Evolutionary conservation across 1,140 invertebrate genomes (phyloP).

Genomic region (Neuroterus valhalla): DNA sequence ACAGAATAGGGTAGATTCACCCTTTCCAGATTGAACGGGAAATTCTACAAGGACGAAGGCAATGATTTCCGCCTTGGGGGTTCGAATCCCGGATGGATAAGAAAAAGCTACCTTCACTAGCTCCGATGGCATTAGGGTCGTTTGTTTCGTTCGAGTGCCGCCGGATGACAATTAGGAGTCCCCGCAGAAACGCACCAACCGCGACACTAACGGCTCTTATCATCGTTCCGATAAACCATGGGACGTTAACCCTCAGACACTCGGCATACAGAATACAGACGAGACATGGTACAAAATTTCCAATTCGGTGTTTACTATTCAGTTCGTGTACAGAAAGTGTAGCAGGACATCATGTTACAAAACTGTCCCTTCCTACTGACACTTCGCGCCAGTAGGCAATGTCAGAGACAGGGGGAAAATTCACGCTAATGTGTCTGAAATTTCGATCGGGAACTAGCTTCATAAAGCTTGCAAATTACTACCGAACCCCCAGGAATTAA

Average conservation of each 20-base stretch:
- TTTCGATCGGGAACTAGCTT: conserved; percentile 9
- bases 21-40: conserved; percentile 11
- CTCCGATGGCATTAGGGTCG: conserved; percentile 25
- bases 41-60: not conserved
- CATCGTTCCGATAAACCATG: not conserved
- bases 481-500: conserved; percentile 24
- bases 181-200: conserved; percentile 28
- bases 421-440: conserved; percentile 29
- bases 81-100: conserved; percentile 23
- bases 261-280: not conserved
- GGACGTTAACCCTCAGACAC: conserved; percentile 18
- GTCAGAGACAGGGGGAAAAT: conserved; percentile 11
- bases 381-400: conserved; percentile 18
- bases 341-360: conserved; percentile 19
- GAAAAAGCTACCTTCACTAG: not conserved
- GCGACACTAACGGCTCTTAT: conserved; percentile 25
- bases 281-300: not conserved
- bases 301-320: conserved; percentile 8
- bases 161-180: conserved; percentile 30
- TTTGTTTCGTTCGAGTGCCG: conserved; percentile 17
- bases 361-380: conserved; percentile 17
- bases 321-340: conserved; percentile 20
- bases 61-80: conserved; percentile 10
- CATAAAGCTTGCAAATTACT: conserved; percentile 21
- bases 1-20: not conserved